Evolutionary conservation across 2,113 vertebrate genomes (phyloP).

Genomic region (Corythornis madagascariensis): DNA sequence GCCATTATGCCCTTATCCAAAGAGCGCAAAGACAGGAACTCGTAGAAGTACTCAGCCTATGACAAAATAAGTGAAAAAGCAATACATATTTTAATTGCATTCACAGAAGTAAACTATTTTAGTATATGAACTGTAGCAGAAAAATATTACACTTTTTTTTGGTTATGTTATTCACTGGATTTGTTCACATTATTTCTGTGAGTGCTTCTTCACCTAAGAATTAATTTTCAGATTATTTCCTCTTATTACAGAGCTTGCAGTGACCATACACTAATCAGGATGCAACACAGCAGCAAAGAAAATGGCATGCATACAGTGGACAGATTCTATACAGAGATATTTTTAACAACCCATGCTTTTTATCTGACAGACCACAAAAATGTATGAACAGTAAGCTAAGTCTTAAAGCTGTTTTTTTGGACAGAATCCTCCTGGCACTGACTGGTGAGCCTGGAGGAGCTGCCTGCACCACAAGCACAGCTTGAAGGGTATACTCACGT

Average conservation of each 20-base stretch:
- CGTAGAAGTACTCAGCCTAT: slow-evolving; percentile 90
- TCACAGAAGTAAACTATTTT: background rate
- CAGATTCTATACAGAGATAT: accelerated
- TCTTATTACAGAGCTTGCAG: background rate
- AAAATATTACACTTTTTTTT: background rate
- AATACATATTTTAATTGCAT: background rate
- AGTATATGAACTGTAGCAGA: background rate
- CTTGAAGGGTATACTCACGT: background rate
- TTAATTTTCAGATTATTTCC: background rate
- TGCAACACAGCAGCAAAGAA: background rate
- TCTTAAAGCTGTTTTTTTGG: background rate
- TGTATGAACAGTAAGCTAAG: background rate
- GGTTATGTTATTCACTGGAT: background rate
- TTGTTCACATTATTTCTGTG: background rate
- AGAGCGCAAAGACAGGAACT: slow-evolving; percentile 88
- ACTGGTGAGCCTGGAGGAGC: background rate
- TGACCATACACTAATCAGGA: background rate
- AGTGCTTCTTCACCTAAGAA: background rate
- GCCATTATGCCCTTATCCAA: slow-evolving; percentile 92
- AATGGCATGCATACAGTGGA: background rate
- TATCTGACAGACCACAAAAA: background rate
- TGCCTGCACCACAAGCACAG: accelerated
- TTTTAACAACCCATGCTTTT: background rate
- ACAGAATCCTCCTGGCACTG: background rate
- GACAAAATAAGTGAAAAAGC: slow-evolving; percentile 59